Percentiles rank a stretch among this genome's conserved stretches.
These are phyloP conservation scores for Corythucha ciliata DNA, from an alignment of 2,888 invertebrate species.

Conservation along the genomic window DNA sequence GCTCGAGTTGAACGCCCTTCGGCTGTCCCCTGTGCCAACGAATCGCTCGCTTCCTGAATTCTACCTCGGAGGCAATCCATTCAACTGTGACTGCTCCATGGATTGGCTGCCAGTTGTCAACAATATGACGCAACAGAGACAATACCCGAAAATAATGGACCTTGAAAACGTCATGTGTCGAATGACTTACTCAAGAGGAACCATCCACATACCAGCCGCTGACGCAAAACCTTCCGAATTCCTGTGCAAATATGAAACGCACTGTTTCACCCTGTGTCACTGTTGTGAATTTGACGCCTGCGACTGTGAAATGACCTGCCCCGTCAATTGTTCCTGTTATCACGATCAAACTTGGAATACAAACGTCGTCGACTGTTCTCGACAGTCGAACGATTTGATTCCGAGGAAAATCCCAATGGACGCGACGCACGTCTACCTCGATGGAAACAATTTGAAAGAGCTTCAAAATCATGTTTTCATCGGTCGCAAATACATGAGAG, in stretches of 20 bases:
- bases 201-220: slow-evolving; percentile 66
- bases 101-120: slow-evolving; percentile 89
- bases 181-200: slow-evolving; percentile 72
- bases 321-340: slow-evolving; percentile 86
- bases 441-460: slow-evolving; percentile 77
- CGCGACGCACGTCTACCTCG: slow-evolving; percentile 84
- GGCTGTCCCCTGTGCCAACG: slow-evolving; percentile 61
- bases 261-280: slow-evolving; percentile 89
- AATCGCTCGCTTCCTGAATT: slow-evolving; percentile 75
- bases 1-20: slow-evolving; percentile 69
- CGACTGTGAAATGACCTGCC: slow-evolving; percentile 95
- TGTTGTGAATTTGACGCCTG: slow-evolving; percentile 95
- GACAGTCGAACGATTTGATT: slow-evolving; percentile 64
- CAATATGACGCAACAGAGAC: slow-evolving; percentile 66
- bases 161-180: slow-evolving; percentile 79
- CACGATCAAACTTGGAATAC: slow-evolving; percentile 90
- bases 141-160: slow-evolving; percentile 82
- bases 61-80: slow-evolving; percentile 85
- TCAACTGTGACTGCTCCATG: slow-evolving; percentile 91
- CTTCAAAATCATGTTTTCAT: slow-evolving; percentile 81
- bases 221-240: slow-evolving; percentile 73
- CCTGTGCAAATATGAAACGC: slow-evolving; percentile 82
- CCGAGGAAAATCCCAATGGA: slow-evolving; percentile 87
- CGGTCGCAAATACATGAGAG: slow-evolving; percentile 78
- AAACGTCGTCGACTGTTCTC: slow-evolving; percentile 84